phyloP scores from a whole-genome alignment of 2,113 vertebrate genomes.

The Notothenia coriiceps region DNA sequence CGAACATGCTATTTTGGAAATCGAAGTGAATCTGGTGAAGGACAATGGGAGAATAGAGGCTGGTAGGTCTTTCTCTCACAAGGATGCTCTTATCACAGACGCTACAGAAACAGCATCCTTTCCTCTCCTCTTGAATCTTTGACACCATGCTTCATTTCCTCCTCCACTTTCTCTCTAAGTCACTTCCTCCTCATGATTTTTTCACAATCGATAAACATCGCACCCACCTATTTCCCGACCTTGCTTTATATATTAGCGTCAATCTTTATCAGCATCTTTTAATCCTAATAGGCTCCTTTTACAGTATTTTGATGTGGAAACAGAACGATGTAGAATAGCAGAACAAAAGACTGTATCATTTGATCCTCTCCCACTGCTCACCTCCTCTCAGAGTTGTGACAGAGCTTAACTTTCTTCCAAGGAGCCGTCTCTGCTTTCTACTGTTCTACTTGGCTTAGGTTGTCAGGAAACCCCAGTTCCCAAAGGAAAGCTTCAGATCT shows the following conservation, averaged over 20 bases:
- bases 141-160: constrained; percentile 14
- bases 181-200: constrained; percentile 44
- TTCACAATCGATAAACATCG: constrained; percentile 38
- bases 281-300: constrained; percentile 19
- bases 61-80: background rate
- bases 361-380: background rate
- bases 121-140: background rate
- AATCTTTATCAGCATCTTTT: constrained; percentile 1
- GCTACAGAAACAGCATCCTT: constrained; percentile 23
- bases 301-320: background rate
- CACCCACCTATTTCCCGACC: constrained; percentile 9
- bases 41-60: background rate
- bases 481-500: constrained; percentile 26
- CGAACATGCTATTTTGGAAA: constrained; percentile 5
- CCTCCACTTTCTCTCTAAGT: constrained; percentile 31
- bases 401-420: background rate
- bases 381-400: constrained; percentile 27
- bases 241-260: background rate
- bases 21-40: background rate
- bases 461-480: constrained; percentile 32
- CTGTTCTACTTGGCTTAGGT: constrained; percentile 2
- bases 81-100: constrained; percentile 15
- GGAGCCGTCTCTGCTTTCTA: constrained; percentile 2
- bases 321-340: background rate
- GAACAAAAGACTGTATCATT: background rate